Base-by-base conservation (phyloP, 2,113 vertebrate genomes). In the Mionectes macconnelli region DNA sequence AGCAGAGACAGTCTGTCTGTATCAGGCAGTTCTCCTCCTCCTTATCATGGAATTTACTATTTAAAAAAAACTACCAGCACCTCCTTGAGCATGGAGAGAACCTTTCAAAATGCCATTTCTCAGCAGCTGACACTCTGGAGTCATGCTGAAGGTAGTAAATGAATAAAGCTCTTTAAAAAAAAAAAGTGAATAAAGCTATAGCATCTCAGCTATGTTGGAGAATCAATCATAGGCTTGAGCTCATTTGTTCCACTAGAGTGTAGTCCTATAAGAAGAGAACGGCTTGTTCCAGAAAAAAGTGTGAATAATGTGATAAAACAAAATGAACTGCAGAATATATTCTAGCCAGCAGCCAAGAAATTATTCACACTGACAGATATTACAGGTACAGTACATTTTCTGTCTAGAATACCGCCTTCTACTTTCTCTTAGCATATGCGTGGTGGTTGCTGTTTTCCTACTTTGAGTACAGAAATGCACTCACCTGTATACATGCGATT, bases 1-100 rank as follows among this genome's bases (percentile, higher is more conserved):
- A 96, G 92, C 91, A 95, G 97, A 98, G 96, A 96, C 96, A 95
- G 94, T 79, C 94, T 97, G 97, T 97, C 96, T 97, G 78, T 91
- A 84, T 87, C 1, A 7, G 84, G 72, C 87, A 92, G 90, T 97
- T 97, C 83, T 89, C 70, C 82, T 92, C 90, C 95, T 97, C 87
- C 92, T 97, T 98, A 97, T 97, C 92, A 12, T 88, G 91, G 93
- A 95, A 92, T 94, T 96, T 88, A 63, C 80, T 93, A 37, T 90
- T 77, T 27, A 95, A 97, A 81, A 74, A 57, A 14, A 0, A 23
- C 84, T 62, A 27, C 68, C 6, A 72, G 88, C 90, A 77, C 80
- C 83, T 97, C 96, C 96, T 94, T 83, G 91, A 96, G 86, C 22
- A 7, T 4, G 10, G 95, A 97, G 96, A 94, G 93, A 98, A 93